phyloP scores from a whole-genome alignment of 1,140 invertebrate genomes.

The Drosophila sproati region DNA sequence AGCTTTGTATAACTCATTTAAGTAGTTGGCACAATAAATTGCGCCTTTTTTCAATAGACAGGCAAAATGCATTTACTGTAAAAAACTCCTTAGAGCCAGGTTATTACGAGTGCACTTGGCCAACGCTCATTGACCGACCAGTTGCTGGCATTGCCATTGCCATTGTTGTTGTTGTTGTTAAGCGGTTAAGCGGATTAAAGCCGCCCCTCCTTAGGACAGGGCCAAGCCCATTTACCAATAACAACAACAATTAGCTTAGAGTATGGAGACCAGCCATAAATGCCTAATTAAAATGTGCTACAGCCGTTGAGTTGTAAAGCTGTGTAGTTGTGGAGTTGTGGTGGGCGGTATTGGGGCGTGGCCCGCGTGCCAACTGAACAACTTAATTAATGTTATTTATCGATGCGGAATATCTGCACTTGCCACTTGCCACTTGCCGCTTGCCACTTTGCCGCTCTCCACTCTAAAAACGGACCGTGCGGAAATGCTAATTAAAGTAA shows the following conservation, averaged over 20 bases:
- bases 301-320: background rate
- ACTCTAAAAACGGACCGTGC: constrained; percentile 27
- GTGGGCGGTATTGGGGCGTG: constrained; percentile 49
- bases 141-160: background rate
- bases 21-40: no score
- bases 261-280: constrained; percentile 24
- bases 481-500: constrained; percentile 83
- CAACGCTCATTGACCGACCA: no score
- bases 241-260: constrained; percentile 29
- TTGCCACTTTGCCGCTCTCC: constrained; percentile 7
- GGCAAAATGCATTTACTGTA: no score
- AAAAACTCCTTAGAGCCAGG: no score
- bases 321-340: constrained; percentile 8
- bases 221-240: background rate
- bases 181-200: constrained; percentile 35
- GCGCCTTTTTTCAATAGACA: no score
- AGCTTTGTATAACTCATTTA: no score
- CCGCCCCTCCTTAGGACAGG: background rate
- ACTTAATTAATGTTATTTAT: constrained; percentile 82
- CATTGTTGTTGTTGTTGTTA: constrained; percentile 1
- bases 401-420: constrained; percentile 74
- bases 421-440: constrained; percentile 20
- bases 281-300: constrained; percentile 67
- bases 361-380: constrained; percentile 62
- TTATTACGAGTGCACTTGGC: no score